These are phyloP conservation scores for Parazoanthus darwini DNA, from an alignment of 92 coral and sea anemone species.

Conservation along the genomic window DNA sequence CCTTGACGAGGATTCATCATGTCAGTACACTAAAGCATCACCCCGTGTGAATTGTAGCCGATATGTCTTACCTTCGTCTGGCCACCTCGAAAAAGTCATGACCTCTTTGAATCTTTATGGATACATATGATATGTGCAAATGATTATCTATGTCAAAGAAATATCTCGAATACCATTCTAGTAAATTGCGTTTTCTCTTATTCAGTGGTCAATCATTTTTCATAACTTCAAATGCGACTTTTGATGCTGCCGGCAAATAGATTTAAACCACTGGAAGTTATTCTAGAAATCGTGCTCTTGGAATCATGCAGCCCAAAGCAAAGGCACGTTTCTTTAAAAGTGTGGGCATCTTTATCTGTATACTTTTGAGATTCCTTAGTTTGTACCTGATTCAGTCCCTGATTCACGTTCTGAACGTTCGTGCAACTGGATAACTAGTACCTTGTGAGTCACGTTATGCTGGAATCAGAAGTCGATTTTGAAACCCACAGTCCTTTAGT, in stretches of 20 bases:
- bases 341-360: background rate
- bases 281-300: background rate
- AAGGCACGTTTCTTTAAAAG: background rate
- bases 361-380: background rate
- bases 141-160: background rate
- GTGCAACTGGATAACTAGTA: no score
- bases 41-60: background rate
- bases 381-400: background rate
- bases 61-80: conserved; percentile 5
- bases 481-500: background rate
- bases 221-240: background rate
- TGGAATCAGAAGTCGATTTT: background rate
- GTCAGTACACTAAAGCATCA: background rate
- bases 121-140: background rate
- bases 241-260: background rate
- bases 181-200: background rate
- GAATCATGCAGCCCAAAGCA: no score
- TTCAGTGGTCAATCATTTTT: background rate
- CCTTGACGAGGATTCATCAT: conserved; percentile 7
- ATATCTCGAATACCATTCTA: background rate
- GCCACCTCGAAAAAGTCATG: conserved; percentile 1
- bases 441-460: no score
- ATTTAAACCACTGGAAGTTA: background rate
- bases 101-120: background rate
- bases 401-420: no score